Evolutionary conservation across 23 tunicate genomes (phyloP).

Genomic region (Diplosoma virens): DNA sequence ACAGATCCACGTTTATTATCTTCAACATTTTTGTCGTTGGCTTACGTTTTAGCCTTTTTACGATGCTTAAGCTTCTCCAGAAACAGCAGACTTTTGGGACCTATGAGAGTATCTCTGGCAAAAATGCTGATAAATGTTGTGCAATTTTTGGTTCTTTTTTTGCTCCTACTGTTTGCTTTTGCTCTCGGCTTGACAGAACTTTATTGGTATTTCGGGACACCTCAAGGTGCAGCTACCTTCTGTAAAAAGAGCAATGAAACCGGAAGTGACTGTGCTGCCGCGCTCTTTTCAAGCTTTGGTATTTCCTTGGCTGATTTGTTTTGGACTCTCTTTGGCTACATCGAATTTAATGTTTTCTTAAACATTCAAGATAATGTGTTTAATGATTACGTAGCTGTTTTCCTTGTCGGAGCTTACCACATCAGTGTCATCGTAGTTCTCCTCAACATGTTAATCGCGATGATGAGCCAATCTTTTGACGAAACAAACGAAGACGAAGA

Average conservation of each 20-base stretch:
- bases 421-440: slow-evolving; percentile 72
- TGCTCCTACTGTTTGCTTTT: slow-evolving; percentile 6
- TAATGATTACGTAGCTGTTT: too few relatives aligned
- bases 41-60: slow-evolving; percentile 7
- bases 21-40: not conserved
- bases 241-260: not conserved
- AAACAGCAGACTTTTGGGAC: not conserved
- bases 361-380: too few relatives aligned
- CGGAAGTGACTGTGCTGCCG: too few relatives aligned
- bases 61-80: not conserved
- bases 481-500: slow-evolving; percentile 51
- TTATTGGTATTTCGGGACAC: not conserved
- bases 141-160: not conserved
- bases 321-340: slow-evolving; percentile 74
- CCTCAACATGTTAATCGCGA: slow-evolving; percentile 90
- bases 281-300: too few relatives aligned
- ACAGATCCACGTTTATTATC: not conserved
- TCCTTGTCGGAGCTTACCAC: slow-evolving; percentile 58
- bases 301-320: slow-evolving; percentile 47
- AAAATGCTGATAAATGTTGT: slow-evolving; percentile 8
- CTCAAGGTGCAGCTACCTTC: not conserved
- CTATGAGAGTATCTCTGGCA: not conserved
- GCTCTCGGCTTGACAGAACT: slow-evolving; percentile 4
- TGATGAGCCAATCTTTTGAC: slow-evolving; percentile 80
- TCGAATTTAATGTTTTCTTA: slow-evolving; percentile 40